A percentile compares a stretch with the other conserved stretches of the same genome.
Evolutionary conservation across 35 echinoderm and acorn worm species (phyloP).

Genomic region (Ophioderma brevispina): DNA sequence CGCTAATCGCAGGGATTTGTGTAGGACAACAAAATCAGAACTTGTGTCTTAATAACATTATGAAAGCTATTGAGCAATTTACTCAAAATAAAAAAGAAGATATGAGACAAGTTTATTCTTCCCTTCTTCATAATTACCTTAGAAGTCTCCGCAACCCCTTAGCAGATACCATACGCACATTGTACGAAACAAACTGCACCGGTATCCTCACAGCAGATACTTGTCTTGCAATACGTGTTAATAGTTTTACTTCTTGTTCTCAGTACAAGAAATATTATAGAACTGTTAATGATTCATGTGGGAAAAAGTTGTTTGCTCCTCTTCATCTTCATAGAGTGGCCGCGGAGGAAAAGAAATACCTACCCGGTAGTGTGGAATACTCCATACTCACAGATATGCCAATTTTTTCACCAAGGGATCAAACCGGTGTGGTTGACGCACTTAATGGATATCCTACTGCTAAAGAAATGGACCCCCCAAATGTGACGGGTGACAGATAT

Average conservation of each 20-base stretch:
- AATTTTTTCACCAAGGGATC: background rate
- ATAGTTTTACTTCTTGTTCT: background rate
- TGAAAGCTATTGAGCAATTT: background rate
- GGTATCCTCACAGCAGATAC: background rate
- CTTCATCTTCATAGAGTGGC: background rate
- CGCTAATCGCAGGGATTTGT: background rate
- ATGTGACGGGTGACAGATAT: background rate
- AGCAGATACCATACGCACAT: background rate
- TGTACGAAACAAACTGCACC: background rate
- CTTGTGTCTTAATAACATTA: background rate
- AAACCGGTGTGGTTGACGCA: background rate
- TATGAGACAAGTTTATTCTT: background rate
- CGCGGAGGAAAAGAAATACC: background rate
- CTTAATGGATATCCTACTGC: background rate
- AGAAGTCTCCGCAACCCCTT: background rate
- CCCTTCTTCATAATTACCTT: background rate
- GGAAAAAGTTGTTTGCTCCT: background rate
- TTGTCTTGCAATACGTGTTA: background rate
- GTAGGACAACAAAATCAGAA: background rate
- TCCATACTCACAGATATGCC: too few relatives aligned
- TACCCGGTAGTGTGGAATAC: background rate
- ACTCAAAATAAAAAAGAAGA: background rate
- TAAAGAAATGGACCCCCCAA: background rate
- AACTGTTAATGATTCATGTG: background rate
- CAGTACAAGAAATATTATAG: background rate